Evolutionary conservation across 2,113 vertebrate genomes (phyloP).

Genomic region (Ctenomys sociabilis): DNA sequence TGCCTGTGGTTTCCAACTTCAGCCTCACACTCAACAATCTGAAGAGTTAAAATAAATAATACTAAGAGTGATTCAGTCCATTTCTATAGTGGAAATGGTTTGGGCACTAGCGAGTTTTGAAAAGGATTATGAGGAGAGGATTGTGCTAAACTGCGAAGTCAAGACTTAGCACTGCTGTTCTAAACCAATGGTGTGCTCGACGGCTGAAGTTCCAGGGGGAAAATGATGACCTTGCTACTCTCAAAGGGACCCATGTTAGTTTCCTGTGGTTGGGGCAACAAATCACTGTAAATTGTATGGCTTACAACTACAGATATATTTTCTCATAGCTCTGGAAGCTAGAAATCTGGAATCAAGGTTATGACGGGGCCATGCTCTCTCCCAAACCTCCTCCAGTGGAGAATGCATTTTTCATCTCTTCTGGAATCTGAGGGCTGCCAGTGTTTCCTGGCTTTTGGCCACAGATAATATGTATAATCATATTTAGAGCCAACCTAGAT

Average conservation of each 20-base stretch:
- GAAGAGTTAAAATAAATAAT: background rate
- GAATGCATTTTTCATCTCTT: background rate
- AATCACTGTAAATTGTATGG: background rate
- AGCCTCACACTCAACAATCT: background rate
- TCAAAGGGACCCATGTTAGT: background rate
- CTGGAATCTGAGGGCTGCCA: background rate
- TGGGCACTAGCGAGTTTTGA: background rate
- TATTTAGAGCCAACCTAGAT: background rate
- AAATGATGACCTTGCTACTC: background rate
- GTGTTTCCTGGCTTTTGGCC: background rate
- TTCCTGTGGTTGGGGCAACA: background rate
- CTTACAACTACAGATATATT: conserved; percentile 38
- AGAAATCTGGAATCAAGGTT: background rate
- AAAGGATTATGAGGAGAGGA: background rate
- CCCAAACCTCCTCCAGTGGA: background rate
- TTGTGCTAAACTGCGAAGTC: conserved; percentile 38
- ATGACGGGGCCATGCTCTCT: background rate
- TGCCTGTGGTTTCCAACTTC: background rate
- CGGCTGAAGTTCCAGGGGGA: background rate
- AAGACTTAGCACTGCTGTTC: background rate
- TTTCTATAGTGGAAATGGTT: background rate
- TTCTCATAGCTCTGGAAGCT: conserved; percentile 24
- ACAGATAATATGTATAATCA: background rate
- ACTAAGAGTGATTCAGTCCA: background rate
- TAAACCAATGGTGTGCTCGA: background rate